Conservation (phyloP, 2,888 invertebrate genomes). For the Leptinotarsa tumamoca region DNA sequence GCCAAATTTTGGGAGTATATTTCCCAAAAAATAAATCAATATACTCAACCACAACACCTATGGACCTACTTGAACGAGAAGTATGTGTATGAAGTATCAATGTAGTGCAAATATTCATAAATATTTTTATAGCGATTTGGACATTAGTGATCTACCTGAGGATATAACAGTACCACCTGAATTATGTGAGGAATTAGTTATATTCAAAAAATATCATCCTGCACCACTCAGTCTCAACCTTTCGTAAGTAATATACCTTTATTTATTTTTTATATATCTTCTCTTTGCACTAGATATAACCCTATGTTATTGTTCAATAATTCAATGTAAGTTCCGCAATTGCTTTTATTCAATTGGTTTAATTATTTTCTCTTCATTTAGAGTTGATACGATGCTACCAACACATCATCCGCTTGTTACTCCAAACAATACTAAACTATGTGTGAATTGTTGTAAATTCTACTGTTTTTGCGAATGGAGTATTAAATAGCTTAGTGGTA, state of each 20-base stretch:
- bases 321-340: neutral
- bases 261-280: neutral
- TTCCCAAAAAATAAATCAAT: neutral
- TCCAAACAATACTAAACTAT: neutral
- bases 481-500: neutral
- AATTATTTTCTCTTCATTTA: neutral
- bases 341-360: neutral
- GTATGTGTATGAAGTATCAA: neutral
- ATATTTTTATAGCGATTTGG: neutral
- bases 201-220: neutral
- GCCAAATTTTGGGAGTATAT: neutral
- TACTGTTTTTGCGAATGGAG: slow-evolving; percentile 1
- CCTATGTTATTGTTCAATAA: neutral
- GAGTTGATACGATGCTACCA: neutral
- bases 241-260: neutral
- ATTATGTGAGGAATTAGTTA: neutral
- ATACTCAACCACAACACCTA: neutral
- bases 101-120: neutral
- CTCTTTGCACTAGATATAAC: neutral
- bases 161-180: neutral
- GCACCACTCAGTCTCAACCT: neutral
- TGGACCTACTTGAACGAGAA: neutral
- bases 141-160: neutral
- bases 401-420: neutral
- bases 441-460: neutral